Base-by-base conservation (phyloP, 2,797 vertebrate genomes). In the Knipowitschia caucasica region DNA sequence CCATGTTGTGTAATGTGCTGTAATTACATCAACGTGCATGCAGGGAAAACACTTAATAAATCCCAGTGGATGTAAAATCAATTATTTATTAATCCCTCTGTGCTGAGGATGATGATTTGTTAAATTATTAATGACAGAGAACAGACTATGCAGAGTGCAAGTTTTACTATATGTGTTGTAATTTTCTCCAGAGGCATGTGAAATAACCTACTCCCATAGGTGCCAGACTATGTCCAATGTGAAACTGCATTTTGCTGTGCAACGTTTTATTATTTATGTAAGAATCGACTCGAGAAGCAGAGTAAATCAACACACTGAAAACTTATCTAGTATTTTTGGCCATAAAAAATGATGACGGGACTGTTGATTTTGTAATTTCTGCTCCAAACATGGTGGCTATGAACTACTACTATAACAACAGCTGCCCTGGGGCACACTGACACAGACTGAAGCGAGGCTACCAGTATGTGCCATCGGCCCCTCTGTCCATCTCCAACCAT, bases 61-160 rank as follows among this genome's bases (percentile, higher is more conserved):
- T 77, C 77, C 60, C 54, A 59, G 7, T 31, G 53, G 69, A 73
- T 4, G 49, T 53, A 39, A 36, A 38, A 75, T 80, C 26, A 71
- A 71, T 76, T 69, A 80, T 82, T 71, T 40, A 85, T 53, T 44
- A 38, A 64, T 74, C 67, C 67, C 56, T 56, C 53, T 55, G 60
- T 56, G 61, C 73, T 35, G 51, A 63, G 52, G 59, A 71, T 51
- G 69, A 79, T 75, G 73, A 80, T 75, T 60, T 58, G 56, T 20
- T 85, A 29, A 74, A 88, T 81, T 78, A 87, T 81, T 81, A 56
- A 88, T 82, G 66, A 74, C 1, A 43, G 52, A 3, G 50, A 69
- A 59, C 49, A 73, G 59, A 68, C 70, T 50, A 39, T 24, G 54
- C 43, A 46, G 18, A 60, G 30, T 53, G 62, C 54, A 51, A 65